phyloP scores from a whole-genome alignment of 1,140 invertebrate genomes.

The Battus philenor region DNA sequence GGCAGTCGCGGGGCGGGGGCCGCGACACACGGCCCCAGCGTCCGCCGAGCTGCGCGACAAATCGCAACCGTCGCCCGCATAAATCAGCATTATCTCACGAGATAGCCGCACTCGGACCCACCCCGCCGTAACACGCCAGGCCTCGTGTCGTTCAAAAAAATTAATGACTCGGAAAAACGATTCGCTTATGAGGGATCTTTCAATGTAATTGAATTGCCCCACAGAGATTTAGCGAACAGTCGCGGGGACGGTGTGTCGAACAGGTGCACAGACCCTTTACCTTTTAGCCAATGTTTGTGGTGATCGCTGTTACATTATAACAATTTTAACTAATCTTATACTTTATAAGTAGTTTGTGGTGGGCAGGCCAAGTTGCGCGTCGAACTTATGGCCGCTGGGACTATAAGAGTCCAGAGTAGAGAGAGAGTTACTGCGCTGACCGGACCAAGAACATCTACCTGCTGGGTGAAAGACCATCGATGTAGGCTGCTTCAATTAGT shows the following conservation, averaged over 20 bases:
- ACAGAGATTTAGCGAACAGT: slow-evolving; percentile 64
- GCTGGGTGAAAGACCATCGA: no score
- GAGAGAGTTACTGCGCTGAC: no score
- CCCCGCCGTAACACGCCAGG: slow-evolving; percentile 65
- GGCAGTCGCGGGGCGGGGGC: slow-evolving; percentile 31
- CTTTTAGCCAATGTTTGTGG: no score
- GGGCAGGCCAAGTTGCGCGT: no score
- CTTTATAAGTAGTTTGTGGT: no score
- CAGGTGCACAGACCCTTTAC: no score
- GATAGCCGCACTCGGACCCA: slow-evolving; percentile 67
- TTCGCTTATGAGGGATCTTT: slow-evolving; percentile 75
- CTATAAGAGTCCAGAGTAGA: no score
- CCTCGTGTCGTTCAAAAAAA: slow-evolving; percentile 73
- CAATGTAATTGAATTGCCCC: slow-evolving; percentile 74
- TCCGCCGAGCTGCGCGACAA: slow-evolving; percentile 63
- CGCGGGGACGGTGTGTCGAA: slow-evolving; percentile 39
- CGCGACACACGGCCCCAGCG: slow-evolving; percentile 46
- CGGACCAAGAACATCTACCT: no score
- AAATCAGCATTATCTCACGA: slow-evolving; percentile 75
- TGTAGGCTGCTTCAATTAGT: no score
- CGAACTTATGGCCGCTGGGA: no score
- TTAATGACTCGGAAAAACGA: slow-evolving; percentile 75
- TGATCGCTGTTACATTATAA: no score
- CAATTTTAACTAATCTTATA: no score
- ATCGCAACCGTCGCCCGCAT: slow-evolving; percentile 65